Evolutionary conservation across 2,113 vertebrate genomes (phyloP).

Genomic region (Telmatochromis brichardi): DNA sequence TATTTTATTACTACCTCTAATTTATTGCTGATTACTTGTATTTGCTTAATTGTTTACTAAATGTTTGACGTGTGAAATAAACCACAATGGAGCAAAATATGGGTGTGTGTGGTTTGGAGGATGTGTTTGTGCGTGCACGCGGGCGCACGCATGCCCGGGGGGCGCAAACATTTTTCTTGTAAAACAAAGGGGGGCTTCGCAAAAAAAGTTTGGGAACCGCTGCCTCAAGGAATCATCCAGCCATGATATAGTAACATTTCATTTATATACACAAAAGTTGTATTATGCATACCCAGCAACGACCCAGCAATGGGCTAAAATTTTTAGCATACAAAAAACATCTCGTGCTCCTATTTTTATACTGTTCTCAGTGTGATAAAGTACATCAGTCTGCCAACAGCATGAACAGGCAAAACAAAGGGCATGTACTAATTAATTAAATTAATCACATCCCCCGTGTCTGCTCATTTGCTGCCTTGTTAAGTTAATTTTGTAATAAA

Average conservation of each 20-base stretch:
- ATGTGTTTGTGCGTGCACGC: background rate
- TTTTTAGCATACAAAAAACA: background rate
- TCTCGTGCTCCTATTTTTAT: background rate
- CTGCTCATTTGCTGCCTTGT: background rate
- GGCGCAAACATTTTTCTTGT: background rate
- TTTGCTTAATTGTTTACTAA: background rate
- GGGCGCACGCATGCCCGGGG: rapidly evolving
- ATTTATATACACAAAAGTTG: background rate
- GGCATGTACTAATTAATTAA: background rate
- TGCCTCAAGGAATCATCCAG: background rate
- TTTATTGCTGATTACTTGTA: background rate
- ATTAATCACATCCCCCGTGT: background rate
- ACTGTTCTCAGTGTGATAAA: background rate
- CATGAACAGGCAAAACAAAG: background rate
- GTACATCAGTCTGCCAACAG: background rate
- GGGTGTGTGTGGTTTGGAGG: background rate
- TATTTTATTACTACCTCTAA: background rate
- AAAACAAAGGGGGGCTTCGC: background rate
- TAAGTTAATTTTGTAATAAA: background rate
- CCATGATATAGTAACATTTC: background rate
- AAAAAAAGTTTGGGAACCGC: background rate
- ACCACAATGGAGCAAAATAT: background rate
- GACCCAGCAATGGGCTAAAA: background rate
- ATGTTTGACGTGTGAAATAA: background rate
- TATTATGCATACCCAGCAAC: background rate